Conservation (phyloP, 1,140 invertebrate species). For the Heterodera schachtii region DNA sequence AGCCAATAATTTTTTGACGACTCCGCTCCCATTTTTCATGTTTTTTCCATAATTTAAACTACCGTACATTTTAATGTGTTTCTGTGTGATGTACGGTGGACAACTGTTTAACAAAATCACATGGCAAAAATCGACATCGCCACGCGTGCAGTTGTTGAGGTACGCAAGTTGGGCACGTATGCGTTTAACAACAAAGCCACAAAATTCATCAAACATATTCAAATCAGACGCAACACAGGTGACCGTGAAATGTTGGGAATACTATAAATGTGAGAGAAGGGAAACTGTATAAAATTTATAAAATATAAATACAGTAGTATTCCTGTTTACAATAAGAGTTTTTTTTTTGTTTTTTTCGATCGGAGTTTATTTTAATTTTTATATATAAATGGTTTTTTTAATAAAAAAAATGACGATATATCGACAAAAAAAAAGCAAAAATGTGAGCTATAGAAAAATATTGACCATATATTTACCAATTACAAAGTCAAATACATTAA, state of each 20-base stretch:
- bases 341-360: too few relatives aligned
- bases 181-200: neutral
- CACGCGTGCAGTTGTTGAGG: neutral
- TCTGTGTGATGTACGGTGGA: neutral
- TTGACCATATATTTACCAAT: too few relatives aligned
- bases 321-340: too few relatives aligned
- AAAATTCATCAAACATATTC: neutral
- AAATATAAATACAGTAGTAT: too few relatives aligned
- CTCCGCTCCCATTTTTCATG: neutral
- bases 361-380: too few relatives aligned
- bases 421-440: too few relatives aligned
- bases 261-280: neutral
- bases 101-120: neutral
- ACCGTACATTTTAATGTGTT: neutral
- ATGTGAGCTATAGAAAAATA: too few relatives aligned
- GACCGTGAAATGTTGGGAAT: neutral
- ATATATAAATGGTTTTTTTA: too few relatives aligned
- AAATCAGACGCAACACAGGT: neutral
- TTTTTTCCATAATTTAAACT: neutral
- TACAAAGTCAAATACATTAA: neutral
- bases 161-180: neutral
- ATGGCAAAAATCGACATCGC: neutral
- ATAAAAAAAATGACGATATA: too few relatives aligned
- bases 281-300: too few relatives aligned
- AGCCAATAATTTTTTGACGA: neutral